Evolutionary conservation across 2,113 vertebrate species (phyloP).

Genomic region (Puffinus mauretanicus): DNA sequence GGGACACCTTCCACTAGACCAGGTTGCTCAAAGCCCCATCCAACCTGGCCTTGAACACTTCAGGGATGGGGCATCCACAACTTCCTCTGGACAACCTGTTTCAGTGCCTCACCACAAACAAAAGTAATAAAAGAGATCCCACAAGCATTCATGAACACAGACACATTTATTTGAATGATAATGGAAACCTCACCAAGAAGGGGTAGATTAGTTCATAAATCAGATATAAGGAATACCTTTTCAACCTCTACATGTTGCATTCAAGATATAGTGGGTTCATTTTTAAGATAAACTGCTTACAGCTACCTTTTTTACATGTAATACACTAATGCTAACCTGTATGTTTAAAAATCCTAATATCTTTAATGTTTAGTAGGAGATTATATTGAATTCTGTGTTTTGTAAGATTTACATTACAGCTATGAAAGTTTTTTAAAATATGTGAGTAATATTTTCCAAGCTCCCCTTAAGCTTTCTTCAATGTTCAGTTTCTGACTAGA

Average conservation of each 20-base stretch:
- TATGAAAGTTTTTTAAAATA: not conserved
- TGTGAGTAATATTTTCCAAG: not conserved
- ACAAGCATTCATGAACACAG: not conserved
- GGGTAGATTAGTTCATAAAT: not conserved
- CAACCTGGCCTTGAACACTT: not conserved
- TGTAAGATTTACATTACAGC: not conserved
- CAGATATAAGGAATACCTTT: not conserved
- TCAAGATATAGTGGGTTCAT: not conserved
- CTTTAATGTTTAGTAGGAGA: not conserved
- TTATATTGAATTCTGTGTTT: not conserved
- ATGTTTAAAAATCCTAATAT: not conserved
- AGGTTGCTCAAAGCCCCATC: not conserved
- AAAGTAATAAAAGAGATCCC: not conserved
- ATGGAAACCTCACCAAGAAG: not conserved
- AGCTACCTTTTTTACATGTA: not conserved
- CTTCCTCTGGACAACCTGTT: not conserved
- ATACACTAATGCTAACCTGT: not conserved
- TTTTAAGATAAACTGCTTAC: slow-evolving; percentile 25
- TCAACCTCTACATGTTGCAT: not conserved
- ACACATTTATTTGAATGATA: not conserved
- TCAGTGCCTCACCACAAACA: not conserved
- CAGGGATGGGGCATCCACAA: not conserved
- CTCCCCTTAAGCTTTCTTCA: not conserved
- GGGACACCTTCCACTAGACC: not conserved
- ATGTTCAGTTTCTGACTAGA: not conserved